Percentiles rank a stretch among this genome's conserved stretches.
These are phyloP conservation scores for Zaprionus davidi DNA, from an alignment of 1,140 invertebrate genomes.

Conservation along the genomic window DNA sequence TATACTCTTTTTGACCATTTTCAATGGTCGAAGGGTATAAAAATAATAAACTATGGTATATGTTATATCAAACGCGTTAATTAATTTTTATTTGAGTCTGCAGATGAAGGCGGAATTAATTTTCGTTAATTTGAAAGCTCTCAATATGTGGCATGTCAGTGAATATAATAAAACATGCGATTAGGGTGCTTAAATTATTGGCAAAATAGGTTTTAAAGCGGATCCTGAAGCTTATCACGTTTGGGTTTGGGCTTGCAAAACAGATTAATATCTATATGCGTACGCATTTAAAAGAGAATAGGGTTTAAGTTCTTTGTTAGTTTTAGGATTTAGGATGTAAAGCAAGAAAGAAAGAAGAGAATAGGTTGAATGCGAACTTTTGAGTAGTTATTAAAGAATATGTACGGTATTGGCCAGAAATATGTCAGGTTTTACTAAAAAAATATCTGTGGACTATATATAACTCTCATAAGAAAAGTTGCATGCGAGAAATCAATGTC, in stretches of 20 bases:
- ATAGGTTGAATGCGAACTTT: no score
- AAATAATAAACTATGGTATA: conserved; percentile 26
- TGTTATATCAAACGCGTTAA: conserved; percentile 19
- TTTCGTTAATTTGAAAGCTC: conserved; percentile 8
- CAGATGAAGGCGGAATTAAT: conserved; percentile 26
- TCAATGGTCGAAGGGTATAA: background rate
- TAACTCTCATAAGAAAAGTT: background rate
- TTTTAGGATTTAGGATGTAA: no score
- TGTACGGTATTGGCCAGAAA: background rate
- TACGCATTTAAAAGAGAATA: no score
- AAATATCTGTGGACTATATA: background rate
- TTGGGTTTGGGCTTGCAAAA: background rate
- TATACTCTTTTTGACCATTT: no score
- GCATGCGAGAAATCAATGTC: background rate
- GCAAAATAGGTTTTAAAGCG: background rate
- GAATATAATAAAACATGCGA: background rate
- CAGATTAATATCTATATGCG: no score
- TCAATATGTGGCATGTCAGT: conserved; percentile 2
- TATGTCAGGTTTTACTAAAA: background rate
- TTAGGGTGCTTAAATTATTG: background rate
- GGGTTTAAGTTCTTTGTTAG: no score
- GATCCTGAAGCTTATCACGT: background rate
- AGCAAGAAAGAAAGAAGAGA: no score
- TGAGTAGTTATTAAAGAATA: background rate
- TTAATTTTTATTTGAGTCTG: conserved; percentile 24